Evolutionary conservation across 2,888 invertebrate genomes (phyloP).

Genomic region (Gryllus longicercus): DNA sequence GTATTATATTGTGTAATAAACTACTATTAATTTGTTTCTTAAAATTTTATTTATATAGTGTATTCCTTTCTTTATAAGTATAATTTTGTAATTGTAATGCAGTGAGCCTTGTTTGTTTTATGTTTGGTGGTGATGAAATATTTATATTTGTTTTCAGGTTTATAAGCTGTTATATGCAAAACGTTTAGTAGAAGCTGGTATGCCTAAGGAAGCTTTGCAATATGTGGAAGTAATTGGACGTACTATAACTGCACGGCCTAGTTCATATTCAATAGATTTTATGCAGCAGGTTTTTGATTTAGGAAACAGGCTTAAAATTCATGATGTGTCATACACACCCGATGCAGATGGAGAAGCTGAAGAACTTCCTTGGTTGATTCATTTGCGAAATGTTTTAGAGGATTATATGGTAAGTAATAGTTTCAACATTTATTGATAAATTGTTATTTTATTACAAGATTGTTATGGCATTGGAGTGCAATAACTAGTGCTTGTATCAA

Average conservation of each 20-base stretch:
- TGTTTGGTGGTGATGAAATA: not conserved
- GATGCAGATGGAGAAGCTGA: slow-evolving; percentile 45
- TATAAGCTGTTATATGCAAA: slow-evolving; percentile 82
- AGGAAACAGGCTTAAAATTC: slow-evolving; percentile 64
- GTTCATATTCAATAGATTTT: slow-evolving; percentile 39
- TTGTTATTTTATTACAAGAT: not conserved
- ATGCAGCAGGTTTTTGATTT: slow-evolving; percentile 49
- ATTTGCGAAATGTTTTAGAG: slow-evolving; percentile 42
- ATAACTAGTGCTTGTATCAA: too few species aligned
- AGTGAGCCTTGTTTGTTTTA: not conserved
- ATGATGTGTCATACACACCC: slow-evolving; percentile 59
- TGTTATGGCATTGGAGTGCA: too few species aligned
- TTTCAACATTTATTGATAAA: not conserved
- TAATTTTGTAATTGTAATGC: too few species aligned
- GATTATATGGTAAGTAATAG: slow-evolving; percentile 27
- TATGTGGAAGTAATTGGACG: slow-evolving; percentile 79
- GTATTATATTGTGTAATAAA: too few species aligned
- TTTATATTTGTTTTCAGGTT: slow-evolving; percentile 52
- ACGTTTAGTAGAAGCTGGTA: slow-evolving; percentile 73
- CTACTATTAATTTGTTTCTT: too few species aligned
- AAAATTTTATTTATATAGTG: too few species aligned
- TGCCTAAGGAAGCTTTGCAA: slow-evolving; percentile 72
- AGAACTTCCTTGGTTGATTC: slow-evolving; percentile 59
- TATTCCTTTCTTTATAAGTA: too few species aligned
- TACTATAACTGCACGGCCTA: slow-evolving; percentile 60